Base-by-base conservation (phyloP, 2,113 vertebrate species). In the Callipepla squamata region DNA sequence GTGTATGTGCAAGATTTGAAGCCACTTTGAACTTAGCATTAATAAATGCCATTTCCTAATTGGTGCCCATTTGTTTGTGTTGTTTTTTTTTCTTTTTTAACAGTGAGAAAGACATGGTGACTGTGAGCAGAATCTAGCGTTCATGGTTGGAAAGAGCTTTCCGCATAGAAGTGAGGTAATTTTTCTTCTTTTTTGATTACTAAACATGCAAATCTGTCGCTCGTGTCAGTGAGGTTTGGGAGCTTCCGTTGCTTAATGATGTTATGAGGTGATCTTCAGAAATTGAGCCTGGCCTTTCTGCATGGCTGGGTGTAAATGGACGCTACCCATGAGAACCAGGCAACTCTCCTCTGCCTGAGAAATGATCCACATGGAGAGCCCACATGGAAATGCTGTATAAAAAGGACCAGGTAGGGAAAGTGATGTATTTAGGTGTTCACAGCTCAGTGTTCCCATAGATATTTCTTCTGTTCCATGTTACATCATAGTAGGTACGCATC, bases 91-190 rank as follows among this genome's bases (percentile, higher is more conserved):
- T 53, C 28, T 73, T 44, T 38, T 97, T 82, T 87, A 93, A 95
- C 89, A 96, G 96, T 96, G 95, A 93, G 69, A 79, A 95, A 61
- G 95, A 95, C 74, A 96, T 97, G 97, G 93, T 97, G 95, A 73
- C 89, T 82, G 70, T 80, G 78, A 92, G 47, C 73, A 78, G 87
- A 93, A 95, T 93, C 66, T 92, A 72, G 28, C 61, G 93, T 97
- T 97, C 94, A 89, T 98, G 97, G 92, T 59, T 57, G 93, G 51
- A 80, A 91, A 51, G 77, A 91, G 81, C 87, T 84, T 94, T 93
- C 87, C n/a, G 16, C 50, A 20, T 53, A 55, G 72, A 85, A 86
- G 26, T 15, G 5, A 97, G 97, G 97, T 98, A 98, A 96, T 74
- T 79, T 42, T 50, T 22, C 63, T 44, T 55, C 38, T 78, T n/a